Evolutionary conservation across 2,113 vertebrate species (phyloP).

Genomic region (Sinocyclocheilus maitianheensis): DNA sequence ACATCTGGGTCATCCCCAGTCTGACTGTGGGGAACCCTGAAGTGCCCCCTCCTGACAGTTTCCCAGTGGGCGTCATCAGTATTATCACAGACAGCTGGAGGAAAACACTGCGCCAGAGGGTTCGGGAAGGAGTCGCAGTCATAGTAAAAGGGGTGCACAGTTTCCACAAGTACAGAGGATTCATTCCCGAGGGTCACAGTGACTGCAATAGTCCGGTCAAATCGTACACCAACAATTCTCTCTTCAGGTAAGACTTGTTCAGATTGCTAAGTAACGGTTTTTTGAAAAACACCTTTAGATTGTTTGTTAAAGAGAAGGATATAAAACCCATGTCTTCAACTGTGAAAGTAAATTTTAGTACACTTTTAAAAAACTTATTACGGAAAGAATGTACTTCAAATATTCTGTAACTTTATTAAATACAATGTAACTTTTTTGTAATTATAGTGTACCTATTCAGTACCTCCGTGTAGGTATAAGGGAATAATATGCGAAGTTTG

Average conservation of each 20-base stretch:
- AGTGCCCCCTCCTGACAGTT: slow-evolving; percentile 78
- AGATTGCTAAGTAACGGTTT: neutral
- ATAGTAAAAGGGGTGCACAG: slow-evolving; percentile 87
- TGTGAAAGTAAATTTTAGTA: neutral
- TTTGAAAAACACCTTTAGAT: too few species aligned
- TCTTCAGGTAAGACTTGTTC: slow-evolving; percentile 84
- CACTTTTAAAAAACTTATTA: neutral
- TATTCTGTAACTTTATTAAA: neutral
- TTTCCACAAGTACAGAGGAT: slow-evolving; percentile 81
- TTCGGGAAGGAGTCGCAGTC: slow-evolving; percentile 93
- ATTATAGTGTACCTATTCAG: too few species aligned
- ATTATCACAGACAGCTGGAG: slow-evolving; percentile 94
- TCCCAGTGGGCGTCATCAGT: slow-evolving; percentile 92
- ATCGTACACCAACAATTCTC: slow-evolving; percentile 74
- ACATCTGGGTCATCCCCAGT: slow-evolving; percentile 93
- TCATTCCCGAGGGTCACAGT: slow-evolving; percentile 82
- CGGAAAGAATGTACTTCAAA: neutral
- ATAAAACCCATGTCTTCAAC: neutral
- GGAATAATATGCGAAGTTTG: too few species aligned
- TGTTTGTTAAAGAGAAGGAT: too few species aligned
- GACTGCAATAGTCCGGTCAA: slow-evolving; percentile 79
- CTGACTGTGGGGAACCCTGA: slow-evolving; percentile 90
- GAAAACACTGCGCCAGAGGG: slow-evolving; percentile 90
- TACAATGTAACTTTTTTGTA: too few species aligned
- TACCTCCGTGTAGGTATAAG: too few species aligned